A percentile compares a stretch with the other conserved stretches of the same genome.
These are phyloP conservation scores for Cheiracanthium punctorium DNA, from an alignment of 2,888 invertebrate genomes.

Conservation along the genomic window DNA sequence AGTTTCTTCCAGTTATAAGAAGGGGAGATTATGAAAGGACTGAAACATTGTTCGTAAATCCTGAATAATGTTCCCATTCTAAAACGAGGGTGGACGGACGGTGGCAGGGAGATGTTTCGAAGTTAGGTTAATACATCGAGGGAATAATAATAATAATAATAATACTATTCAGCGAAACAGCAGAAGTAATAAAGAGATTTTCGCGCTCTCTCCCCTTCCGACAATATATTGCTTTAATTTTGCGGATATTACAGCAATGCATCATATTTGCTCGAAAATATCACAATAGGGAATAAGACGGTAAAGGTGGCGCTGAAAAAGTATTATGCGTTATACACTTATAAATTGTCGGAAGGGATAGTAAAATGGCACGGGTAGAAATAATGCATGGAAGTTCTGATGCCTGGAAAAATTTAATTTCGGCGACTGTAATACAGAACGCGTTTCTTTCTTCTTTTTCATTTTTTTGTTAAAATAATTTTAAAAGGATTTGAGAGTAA, in stretches of 20 bases:
- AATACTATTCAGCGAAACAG: not conserved
- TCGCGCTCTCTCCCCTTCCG: not conserved
- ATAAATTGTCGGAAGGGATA: too few relatives aligned
- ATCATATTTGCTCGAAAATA: not conserved
- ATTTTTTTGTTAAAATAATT: too few relatives aligned
- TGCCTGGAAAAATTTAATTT: too few relatives aligned
- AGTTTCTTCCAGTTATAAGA: too few relatives aligned
- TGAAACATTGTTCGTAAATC: not conserved
- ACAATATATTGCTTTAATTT: slow-evolving; percentile 13
- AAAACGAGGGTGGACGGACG: not conserved
- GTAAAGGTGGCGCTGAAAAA: too few relatives aligned
- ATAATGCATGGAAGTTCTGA: too few relatives aligned
- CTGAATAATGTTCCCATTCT: not conserved
- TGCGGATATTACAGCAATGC: not conserved
- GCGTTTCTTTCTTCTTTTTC: too few relatives aligned
- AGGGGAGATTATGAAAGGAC: not conserved
- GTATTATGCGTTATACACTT: too few relatives aligned
- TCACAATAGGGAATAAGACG: not conserved
- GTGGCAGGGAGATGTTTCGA: too few relatives aligned
- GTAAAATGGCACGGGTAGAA: too few relatives aligned
- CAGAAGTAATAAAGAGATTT: not conserved
- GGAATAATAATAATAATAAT: not conserved
- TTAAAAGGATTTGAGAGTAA: too few relatives aligned
- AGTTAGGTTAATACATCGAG: not conserved
- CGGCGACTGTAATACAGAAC: too few relatives aligned